phyloP scores from a whole-genome alignment of 1,140 invertebrate genomes.

The Ladona fulva region DNA sequence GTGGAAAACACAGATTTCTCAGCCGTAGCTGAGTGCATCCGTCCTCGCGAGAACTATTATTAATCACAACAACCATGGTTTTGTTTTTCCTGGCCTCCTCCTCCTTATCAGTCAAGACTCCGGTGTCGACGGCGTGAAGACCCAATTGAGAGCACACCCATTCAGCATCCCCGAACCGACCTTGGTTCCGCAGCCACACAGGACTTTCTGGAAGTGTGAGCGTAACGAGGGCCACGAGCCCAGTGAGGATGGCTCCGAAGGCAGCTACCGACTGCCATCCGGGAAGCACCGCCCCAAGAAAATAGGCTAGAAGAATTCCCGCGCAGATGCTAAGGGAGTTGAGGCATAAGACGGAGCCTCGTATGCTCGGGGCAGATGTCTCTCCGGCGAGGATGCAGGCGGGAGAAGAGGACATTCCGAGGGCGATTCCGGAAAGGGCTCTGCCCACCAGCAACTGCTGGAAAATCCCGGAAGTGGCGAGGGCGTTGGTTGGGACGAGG shows the following conservation, averaged over 20 bases:
- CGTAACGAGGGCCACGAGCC: neutral
- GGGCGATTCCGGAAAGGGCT: neutral
- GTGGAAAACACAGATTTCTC: too few species aligned
- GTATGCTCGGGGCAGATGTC: neutral
- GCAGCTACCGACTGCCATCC: neutral
- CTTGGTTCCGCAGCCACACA: neutral
- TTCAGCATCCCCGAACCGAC: slow-evolving; percentile 11
- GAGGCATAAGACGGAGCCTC: neutral
- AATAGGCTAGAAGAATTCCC: neutral
- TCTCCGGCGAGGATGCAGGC: neutral
- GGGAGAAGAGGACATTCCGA: neutral
- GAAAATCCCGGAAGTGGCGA: neutral
- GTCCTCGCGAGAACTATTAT: too few species aligned
- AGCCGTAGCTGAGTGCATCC: too few species aligned
- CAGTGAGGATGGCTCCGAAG: neutral
- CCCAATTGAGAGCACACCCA: slow-evolving; percentile 3
- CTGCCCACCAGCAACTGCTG: neutral
- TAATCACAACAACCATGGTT: too few species aligned
- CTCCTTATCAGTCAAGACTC: too few species aligned
- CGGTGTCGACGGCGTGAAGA: neutral
- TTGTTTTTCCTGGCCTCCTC: too few species aligned
- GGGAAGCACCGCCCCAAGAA: neutral
- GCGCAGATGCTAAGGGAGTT: neutral
- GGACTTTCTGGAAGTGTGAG: slow-evolving; percentile 4
- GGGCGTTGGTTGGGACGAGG: neutral